A percentile compares a stretch with the other conserved stretches of the same genome.
phyloP scores from a whole-genome alignment of 2,797 vertebrate genomes.

The Myotis pilosus region DNA sequence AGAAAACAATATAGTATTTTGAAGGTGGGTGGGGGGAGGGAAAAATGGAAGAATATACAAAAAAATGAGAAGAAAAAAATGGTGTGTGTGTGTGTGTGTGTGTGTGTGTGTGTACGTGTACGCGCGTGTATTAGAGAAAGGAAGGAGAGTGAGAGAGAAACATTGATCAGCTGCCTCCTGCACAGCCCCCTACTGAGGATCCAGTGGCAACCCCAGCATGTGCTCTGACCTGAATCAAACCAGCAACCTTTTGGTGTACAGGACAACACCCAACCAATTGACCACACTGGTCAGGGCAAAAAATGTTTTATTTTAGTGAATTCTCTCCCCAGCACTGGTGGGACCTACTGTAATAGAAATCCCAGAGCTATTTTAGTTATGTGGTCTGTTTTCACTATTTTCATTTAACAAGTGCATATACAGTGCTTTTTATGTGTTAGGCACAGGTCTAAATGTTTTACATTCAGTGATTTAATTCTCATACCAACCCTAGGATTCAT shows the following conservation, averaged over 20 bases:
- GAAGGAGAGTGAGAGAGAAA: too few relatives aligned
- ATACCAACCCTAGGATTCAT: not conserved
- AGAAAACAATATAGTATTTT: not conserved
- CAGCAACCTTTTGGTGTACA: too few relatives aligned
- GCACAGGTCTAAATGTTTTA: not conserved
- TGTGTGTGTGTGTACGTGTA: too few relatives aligned
- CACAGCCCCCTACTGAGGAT: too few relatives aligned
- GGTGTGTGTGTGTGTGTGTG: too few relatives aligned
- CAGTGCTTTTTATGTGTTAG: not conserved
- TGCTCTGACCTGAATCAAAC: too few relatives aligned
- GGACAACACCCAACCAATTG: too few relatives aligned
- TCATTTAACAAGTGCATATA: not conserved
- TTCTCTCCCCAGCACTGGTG: not conserved
- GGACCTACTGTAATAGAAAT: not conserved
- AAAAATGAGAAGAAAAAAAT: not conserved
- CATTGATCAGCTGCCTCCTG: too few relatives aligned
- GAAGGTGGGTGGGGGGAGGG: not conserved
- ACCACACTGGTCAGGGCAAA: too few relatives aligned
- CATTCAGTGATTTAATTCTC: not conserved
- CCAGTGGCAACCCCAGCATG: too few relatives aligned
- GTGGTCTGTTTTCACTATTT: not conserved
- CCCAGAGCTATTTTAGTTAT: not conserved
- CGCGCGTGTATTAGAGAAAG: too few relatives aligned
- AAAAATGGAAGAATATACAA: not conserved
- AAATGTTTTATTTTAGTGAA: not conserved